Evolutionary conservation across 2,888 invertebrate genomes (phyloP), one percentile per base, ranked within the genome.

Genomic region (Lithophane semibrunnea): DNA sequence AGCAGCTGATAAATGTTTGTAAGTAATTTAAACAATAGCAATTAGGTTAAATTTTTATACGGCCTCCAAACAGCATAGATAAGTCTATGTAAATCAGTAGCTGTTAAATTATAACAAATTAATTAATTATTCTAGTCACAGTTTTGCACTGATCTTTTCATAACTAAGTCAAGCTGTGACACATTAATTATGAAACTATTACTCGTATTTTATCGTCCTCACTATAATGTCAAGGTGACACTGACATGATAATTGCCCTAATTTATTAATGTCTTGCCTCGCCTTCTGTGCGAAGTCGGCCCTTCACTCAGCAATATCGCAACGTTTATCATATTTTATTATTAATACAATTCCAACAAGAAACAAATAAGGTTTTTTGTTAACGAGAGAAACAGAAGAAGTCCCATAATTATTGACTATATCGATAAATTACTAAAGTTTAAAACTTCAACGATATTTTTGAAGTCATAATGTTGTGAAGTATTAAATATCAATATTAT

Each of bases 171-270:
- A 77, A 77, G 49, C 49, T 78, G 72, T 44, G 64, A 78, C 72
- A 78, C 54, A 73, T 75, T 75, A 16, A 75, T 44, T 67, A 71
- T 68, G 49, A 73, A 74, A 77, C 70, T 54, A 64, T 37, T 65
- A 66, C 64, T 81, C 54, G 49, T 74, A 77, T 73, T 87, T 88
- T 86, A 88, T 88, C 80, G 82, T 82, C 82, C 78, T 80, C 83
- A 80, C 88, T 82, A 77, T 88, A 88, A 88, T 85, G 87, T 92
- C 92, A 94, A 93, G 93, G 93, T 92, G 91, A 92, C 91, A 91
- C 82, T 90, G 92, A 91, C 91, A 91, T 91, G 88, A 90, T 93
- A 93, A 94, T 94, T 93, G 93, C 86, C 86, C 91, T 92, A 93
- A 94, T 94, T 90, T 93, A 93, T 92, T 91, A 92, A 91, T 91